Conservation (phyloP, 2,797 vertebrate genomes). For the Phataginus tricuspis region DNA sequence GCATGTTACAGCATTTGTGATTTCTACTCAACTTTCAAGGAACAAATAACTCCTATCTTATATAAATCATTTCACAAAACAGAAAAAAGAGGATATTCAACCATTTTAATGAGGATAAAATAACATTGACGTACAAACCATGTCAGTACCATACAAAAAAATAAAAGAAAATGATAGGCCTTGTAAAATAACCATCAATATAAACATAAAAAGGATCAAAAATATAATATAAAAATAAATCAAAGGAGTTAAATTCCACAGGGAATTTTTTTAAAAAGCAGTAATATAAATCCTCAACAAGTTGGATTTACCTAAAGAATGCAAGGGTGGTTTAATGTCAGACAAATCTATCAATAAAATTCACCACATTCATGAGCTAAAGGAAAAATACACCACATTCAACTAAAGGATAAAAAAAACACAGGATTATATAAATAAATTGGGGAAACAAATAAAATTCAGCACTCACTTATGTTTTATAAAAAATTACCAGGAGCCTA, state of each 20-base stretch:
- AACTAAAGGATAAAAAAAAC: neutral
- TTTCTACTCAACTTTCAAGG: neutral
- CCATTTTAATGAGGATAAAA: neutral
- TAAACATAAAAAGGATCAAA: neutral
- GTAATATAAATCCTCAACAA: neutral
- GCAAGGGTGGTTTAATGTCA: neutral
- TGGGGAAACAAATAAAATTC: slow-evolving; percentile 10
- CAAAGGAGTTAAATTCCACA: neutral
- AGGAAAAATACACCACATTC: neutral
- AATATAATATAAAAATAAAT: neutral
- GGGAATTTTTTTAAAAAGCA: neutral
- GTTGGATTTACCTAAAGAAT: neutral
- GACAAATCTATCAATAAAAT: slow-evolving; percentile 17
- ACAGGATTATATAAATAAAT: neutral
- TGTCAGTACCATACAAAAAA: neutral
- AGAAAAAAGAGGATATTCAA: neutral
- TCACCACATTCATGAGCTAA: neutral
- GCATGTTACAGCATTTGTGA: neutral
- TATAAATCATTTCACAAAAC: neutral
- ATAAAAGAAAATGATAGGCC: neutral
- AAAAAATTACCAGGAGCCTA: neutral
- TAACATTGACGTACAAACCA: neutral
- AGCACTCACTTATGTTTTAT: neutral
- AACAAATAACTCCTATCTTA: neutral
- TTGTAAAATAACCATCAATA: neutral